Evolutionary conservation across 2,888 invertebrate species (phyloP).

Genomic region (Catocala sponsa): DNA sequence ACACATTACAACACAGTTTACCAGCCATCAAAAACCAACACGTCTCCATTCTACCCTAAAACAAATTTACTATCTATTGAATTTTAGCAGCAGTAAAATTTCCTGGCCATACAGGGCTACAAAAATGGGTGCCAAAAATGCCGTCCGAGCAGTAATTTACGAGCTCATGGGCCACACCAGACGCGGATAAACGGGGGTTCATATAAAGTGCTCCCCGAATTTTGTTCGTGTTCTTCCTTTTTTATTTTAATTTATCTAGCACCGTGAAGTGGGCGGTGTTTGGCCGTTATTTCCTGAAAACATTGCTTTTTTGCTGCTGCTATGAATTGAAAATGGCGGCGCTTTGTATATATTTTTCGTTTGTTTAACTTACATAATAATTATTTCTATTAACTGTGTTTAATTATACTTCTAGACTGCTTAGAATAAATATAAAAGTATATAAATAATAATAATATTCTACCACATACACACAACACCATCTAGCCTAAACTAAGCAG

Average conservation of each 20-base stretch:
- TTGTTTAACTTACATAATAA: neutral
- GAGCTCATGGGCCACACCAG: constrained; percentile 58
- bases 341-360: constrained; percentile 13
- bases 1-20: constrained; percentile 5
- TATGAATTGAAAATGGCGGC: constrained; percentile 45
- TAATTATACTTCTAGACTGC: neutral
- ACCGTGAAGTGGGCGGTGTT: constrained; percentile 58
- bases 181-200: constrained; percentile 64
- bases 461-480: no score
- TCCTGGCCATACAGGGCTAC: constrained; percentile 52
- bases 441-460: no score
- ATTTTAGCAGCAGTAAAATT: constrained; percentile 52
- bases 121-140: constrained; percentile 65
- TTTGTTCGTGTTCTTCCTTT: constrained; percentile 52
- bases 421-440: neutral
- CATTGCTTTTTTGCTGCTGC: constrained; percentile 34
- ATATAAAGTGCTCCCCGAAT: constrained; percentile 67
- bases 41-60: constrained; percentile 10
- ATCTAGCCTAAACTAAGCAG: no score
- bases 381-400: neutral
- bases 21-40: constrained; percentile 6
- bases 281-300: constrained; percentile 47
- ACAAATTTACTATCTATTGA: constrained; percentile 48
- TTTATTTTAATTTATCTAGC: constrained; percentile 73
- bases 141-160: constrained; percentile 61